A percentile compares a stretch with the other conserved stretches of the same genome.
Evolutionary conservation across 37 sponge, comb jelly and placozoan genomes (phyloP).

Genomic region (Chondrosia reniformis): DNA sequence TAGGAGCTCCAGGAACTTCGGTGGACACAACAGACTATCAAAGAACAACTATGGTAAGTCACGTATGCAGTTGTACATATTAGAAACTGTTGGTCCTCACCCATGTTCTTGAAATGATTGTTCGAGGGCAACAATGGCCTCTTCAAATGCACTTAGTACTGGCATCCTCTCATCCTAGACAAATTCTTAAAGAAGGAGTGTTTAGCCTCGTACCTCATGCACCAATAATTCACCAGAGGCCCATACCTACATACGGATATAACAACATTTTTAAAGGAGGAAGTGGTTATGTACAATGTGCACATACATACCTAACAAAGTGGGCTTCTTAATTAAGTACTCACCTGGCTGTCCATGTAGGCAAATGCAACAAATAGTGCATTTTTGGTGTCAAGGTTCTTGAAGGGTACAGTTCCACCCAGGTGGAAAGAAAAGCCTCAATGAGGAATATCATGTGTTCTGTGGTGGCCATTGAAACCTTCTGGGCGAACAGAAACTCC

Average conservation of each 20-base stretch:
- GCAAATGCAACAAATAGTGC: constrained; percentile 58
- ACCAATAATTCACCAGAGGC: constrained; percentile 4
- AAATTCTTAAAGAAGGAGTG: neutral
- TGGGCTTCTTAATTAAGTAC: neutral
- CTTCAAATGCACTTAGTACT: neutral
- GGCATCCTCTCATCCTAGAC: constrained; percentile 1
- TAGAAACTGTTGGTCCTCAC: neutral
- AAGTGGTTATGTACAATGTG: neutral
- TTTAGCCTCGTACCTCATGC: constrained; percentile 5
- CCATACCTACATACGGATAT: constrained; percentile 1
- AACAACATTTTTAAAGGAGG: too few relatives aligned
- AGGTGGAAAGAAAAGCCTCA: constrained; percentile 25
- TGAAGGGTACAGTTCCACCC: constrained; percentile 33
- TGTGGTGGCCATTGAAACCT: constrained; percentile 18
- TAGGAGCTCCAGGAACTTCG: neutral
- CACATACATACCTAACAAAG: neutral
- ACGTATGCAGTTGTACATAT: neutral
- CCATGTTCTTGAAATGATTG: neutral
- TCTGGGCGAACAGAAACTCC: constrained; percentile 56
- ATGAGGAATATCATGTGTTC: constrained; percentile 13
- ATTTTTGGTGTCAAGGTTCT: constrained; percentile 46
- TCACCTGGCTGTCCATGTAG: constrained; percentile 27
- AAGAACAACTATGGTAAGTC: neutral
- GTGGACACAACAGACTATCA: neutral
- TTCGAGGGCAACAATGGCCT: neutral